Percentiles rank a stretch among this genome's conserved stretches.
Conservation (phyloP, 1,140 invertebrate species). For the Pseudomyrmex sp. region DNA sequence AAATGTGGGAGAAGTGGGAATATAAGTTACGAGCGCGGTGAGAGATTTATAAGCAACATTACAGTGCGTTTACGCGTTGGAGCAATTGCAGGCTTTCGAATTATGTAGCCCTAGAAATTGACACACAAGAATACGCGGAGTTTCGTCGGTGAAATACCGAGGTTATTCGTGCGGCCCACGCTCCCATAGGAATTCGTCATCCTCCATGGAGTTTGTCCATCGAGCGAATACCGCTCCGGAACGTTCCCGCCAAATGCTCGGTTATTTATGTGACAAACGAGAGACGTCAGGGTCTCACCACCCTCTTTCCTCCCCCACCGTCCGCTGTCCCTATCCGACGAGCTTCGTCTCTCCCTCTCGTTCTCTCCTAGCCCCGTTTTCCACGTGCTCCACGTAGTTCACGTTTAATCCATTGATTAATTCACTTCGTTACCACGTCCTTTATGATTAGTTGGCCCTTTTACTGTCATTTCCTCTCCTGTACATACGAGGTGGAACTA, state of each 20-base stretch:
- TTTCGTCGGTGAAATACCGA: conserved; percentile 66
- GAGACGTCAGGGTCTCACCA: conserved; percentile 79
- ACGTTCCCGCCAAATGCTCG: conserved; percentile 80
- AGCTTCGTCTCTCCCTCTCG: conserved; percentile 16
- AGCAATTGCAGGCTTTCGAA: neutral
- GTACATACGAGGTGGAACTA: conserved; percentile 78
- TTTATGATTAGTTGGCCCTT: conserved; percentile 82
- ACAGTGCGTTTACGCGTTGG: conserved; percentile 19
- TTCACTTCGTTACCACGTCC: conserved; percentile 83
- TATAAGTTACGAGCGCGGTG: neutral
- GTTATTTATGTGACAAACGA: conserved; percentile 85
- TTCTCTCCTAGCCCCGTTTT: neutral
- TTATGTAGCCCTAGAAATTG: conserved; percentile 17
- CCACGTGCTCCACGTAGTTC: conserved; percentile 70
- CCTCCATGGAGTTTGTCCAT: conserved; percentile 75
- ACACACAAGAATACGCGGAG: conserved; percentile 41
- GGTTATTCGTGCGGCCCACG: conserved; percentile 54
- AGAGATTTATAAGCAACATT: conserved; percentile 32
- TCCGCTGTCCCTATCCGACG: conserved; percentile 50
- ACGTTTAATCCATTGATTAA: conserved; percentile 85
- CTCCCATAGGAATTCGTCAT: conserved; percentile 78
- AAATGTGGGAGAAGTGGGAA: neutral
- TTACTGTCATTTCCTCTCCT: conserved; percentile 72
- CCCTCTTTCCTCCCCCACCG: conserved; percentile 29
- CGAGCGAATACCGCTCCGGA: conserved; percentile 65